Evolutionary conservation across 2,888 invertebrate species (phyloP), one percentile per base, ranked within the genome.

Genomic region (Dugesia japonica): DNA sequence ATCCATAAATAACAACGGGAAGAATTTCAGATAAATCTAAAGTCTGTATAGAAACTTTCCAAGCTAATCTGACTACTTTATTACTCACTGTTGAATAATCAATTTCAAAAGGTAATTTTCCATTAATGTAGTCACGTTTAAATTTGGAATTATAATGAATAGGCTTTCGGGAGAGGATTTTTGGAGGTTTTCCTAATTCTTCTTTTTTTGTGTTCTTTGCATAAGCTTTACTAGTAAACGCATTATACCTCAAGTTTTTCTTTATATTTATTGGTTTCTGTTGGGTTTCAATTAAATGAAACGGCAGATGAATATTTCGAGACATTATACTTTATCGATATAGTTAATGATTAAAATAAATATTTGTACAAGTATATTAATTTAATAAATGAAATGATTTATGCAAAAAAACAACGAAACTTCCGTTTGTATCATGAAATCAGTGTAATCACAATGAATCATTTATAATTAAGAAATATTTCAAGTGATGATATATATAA

Each of bases 31-130:
- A 56, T 13, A 56, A n/a, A 56, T 56, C 56, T 56, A 56, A 56
- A 56, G 20, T 56, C 17, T 56, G 56, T 9, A 56, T 56, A 9
- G 56, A 23, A 56, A 56, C 56, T 56, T 56, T 56, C 56, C 56
- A 56, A 13, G 56, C 56, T n/a, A 56, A n/a, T 56, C 56, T n/a
- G 17, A 56, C 56, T 13, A 56, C 17, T 56, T 56, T 56, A n/a
- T 1, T n/a, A 56, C 23, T 56, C 1, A 13, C 7, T 20, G 56
- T 4, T 4, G 56, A 56, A 56, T 56, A 56, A 23, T 56, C 56
- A 23, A 56, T 56, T 56, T 56, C 56, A n/a, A 56, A 56, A n/a
- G 56, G 56, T n/a, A 56, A 56, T 56, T 56, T 56, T n/a, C 56
- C 56, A 23, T 56, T 56, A n/a, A 56, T n/a, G n/a, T 56, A 56